Evolutionary conservation across 2,888 invertebrate species (phyloP).

Genomic region (Ormia ochracea): DNA sequence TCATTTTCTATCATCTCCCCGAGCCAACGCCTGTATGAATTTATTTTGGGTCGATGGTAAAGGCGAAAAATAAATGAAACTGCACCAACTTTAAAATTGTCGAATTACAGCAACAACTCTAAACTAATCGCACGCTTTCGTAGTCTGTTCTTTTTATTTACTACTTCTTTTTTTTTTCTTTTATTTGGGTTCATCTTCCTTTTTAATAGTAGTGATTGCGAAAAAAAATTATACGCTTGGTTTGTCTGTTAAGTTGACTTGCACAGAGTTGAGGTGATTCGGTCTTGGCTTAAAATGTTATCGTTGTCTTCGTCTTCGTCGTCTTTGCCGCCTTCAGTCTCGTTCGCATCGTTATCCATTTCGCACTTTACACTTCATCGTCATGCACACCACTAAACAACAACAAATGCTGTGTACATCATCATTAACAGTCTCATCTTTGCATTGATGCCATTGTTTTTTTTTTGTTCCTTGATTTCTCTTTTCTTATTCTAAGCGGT

Average conservation of each 20-base stretch:
- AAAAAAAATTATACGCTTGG: conserved; percentile 60
- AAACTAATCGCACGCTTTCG: conserved; percentile 56
- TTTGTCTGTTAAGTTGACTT: conserved; percentile 55
- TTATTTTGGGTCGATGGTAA: neutral
- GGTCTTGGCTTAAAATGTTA: conserved; percentile 25
- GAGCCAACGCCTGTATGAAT: neutral
- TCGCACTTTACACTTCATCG: conserved; percentile 55
- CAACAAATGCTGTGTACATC: conserved; percentile 8
- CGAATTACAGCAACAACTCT: conserved; percentile 32
- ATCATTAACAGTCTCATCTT: conserved; percentile 38
- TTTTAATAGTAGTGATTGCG: conserved; percentile 55
- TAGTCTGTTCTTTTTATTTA: conserved; percentile 29
- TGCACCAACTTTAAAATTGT: conserved; percentile 31
- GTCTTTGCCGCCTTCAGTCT: conserved; percentile 7
- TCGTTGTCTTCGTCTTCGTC: conserved; percentile 5
- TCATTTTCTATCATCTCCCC: neutral
- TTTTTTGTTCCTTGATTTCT: conserved; percentile 16
- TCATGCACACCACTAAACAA: conserved; percentile 31
- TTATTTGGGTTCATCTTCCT: conserved; percentile 15
- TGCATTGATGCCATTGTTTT: conserved; percentile 17
- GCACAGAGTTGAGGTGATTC: conserved; percentile 31
- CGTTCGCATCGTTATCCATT: conserved; percentile 47
- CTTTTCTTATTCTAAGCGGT: conserved; percentile 32
- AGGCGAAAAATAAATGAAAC: conserved; percentile 38
- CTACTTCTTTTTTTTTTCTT: conserved; percentile 6